These are phyloP conservation scores for Brachionus koreanus DNA, from an alignment of 1,140 invertebrate genomes.

Conservation along the genomic window DNA sequence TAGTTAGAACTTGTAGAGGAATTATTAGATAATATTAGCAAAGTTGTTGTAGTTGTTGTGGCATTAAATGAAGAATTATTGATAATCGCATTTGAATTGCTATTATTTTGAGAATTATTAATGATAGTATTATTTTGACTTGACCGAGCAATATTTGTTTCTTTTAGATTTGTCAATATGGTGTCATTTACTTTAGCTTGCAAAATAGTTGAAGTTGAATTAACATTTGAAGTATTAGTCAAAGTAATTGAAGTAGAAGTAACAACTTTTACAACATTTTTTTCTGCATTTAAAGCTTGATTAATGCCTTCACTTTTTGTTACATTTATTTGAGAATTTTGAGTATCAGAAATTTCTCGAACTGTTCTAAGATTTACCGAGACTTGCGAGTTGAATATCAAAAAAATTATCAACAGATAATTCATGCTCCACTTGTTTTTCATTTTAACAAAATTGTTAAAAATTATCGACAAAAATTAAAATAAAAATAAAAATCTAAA, in stretches of 20 bases:
- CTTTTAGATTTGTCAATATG: not conserved
- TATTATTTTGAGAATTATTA: not conserved
- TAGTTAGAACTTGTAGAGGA: not conserved
- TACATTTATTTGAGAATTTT: not conserved
- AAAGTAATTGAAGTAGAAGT: too few species aligned
- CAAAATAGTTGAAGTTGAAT: not conserved
- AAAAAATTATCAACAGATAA: not conserved
- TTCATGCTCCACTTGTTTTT: not conserved
- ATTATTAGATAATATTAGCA: too few species aligned
- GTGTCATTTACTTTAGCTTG: not conserved
- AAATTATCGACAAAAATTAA: not conserved
- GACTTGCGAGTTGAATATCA: not conserved
- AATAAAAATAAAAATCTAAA: not conserved
- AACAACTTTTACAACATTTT: too few species aligned
- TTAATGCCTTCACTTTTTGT: not conserved
- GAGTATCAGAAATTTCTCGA: not conserved
- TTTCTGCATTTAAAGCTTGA: not conserved
- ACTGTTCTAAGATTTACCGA: not conserved
- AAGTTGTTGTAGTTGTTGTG: not conserved
- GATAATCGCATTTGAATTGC: not conserved
- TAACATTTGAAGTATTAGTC: not conserved
- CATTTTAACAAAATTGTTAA: not conserved
- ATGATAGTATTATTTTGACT: not conserved
- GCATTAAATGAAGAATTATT: not conserved
- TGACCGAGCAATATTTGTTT: not conserved